Percentiles rank a stretch among this genome's conserved stretches.
Conservation (phyloP, 2,888 invertebrate species). For the Stratiomys singularior region DNA sequence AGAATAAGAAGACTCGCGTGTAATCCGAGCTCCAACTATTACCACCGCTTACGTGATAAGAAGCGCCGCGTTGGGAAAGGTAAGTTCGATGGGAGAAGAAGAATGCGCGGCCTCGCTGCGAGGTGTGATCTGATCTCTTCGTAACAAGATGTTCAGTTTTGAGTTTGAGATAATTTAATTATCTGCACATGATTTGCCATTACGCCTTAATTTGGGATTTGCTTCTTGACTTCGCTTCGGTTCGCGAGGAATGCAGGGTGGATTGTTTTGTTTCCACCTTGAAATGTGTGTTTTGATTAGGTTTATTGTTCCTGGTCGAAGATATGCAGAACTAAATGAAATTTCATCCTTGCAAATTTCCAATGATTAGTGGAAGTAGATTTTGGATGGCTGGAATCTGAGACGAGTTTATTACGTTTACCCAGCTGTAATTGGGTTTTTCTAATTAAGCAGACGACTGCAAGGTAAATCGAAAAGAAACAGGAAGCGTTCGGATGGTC, state of each 20-base stretch:
- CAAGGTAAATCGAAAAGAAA: no score
- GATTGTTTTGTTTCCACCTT: slow-evolving; percentile 13
- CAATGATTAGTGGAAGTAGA: background rate
- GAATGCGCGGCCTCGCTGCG: background rate
- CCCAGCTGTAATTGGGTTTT: no score
- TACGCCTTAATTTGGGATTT: background rate
- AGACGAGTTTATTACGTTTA: no score
- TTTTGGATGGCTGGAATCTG: background rate
- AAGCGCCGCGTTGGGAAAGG: slow-evolving; percentile 12
- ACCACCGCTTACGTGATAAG: slow-evolving; percentile 8
- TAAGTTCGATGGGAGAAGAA: slow-evolving; percentile 1
- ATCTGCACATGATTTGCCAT: background rate
- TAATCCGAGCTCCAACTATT: background rate
- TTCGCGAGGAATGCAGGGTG: background rate
- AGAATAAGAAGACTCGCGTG: slow-evolving; percentile 1
- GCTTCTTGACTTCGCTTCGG: background rate
- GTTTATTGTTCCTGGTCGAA: background rate
- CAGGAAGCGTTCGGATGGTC: no score
- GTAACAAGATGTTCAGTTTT: background rate
- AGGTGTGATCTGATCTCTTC: slow-evolving; percentile 1
- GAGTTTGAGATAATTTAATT: background rate
- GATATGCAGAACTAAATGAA: background rate
- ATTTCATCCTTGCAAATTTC: background rate
- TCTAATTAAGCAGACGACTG: no score
- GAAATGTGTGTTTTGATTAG: background rate